phyloP scores from a whole-genome alignment of 2,797 vertebrate species.

The Chelonia mydas region DNA sequence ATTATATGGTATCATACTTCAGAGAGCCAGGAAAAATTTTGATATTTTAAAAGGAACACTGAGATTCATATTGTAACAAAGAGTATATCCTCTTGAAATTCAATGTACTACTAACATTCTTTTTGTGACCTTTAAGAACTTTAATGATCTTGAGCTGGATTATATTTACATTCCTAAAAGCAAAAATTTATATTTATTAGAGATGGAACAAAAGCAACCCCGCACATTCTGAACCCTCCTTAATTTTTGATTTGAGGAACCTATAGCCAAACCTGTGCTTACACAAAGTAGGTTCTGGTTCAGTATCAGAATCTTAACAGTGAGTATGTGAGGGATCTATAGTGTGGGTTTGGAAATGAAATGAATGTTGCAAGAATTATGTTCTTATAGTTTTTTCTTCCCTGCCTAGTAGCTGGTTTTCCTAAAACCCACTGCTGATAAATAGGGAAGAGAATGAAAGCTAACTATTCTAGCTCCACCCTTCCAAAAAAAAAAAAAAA shows the following conservation, averaged over 20 bases:
- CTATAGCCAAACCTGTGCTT: background rate
- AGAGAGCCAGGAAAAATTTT: background rate
- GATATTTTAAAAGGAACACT: background rate
- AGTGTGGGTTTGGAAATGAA: background rate
- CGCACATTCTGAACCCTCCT: background rate
- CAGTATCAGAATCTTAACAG: background rate
- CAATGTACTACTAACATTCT: background rate
- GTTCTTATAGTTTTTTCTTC: background rate
- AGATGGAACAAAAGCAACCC: background rate
- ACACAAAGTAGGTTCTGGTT: background rate
- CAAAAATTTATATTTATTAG: background rate
- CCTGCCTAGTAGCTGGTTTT: background rate
- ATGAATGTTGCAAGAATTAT: background rate
- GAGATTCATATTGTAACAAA: background rate
- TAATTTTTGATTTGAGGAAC: background rate
- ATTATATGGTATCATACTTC: background rate
- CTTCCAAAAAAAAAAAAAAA: background rate
- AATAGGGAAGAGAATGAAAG: background rate
- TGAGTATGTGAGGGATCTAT: background rate
- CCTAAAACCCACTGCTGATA: fast-evolving
- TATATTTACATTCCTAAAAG: background rate
- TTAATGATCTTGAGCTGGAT: background rate
- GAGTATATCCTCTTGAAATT: background rate
- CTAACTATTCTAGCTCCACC: background rate
- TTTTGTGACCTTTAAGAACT: background rate